A percentile compares a stretch with the other conserved stretches of the same genome.
These are phyloP conservation scores for Phalanger gymnotis DNA, from an alignment of 2,797 vertebrate genomes.

Conservation along the genomic window DNA sequence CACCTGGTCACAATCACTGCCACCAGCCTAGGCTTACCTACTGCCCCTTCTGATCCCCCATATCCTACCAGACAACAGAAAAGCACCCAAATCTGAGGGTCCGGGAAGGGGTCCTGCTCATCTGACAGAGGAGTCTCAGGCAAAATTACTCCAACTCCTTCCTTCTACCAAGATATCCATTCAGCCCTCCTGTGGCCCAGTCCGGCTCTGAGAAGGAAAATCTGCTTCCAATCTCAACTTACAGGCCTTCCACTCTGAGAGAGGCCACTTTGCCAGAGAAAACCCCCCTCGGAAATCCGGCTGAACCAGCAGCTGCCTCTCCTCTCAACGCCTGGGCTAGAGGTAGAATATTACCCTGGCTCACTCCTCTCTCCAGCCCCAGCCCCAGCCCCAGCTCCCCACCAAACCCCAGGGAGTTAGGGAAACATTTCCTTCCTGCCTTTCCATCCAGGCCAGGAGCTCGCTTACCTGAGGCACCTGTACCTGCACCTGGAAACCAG, in stretches of 20 bases:
- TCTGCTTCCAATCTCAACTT: constrained; percentile 10
- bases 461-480: constrained; percentile 67
- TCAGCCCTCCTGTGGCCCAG: background rate
- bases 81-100: background rate
- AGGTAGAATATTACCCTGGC: background rate
- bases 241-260: background rate
- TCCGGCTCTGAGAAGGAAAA: background rate
- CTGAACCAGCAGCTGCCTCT: background rate
- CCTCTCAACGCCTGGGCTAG: background rate
- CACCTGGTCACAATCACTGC: background rate
- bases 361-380: background rate
- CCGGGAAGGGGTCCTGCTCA: background rate
- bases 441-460: background rate
- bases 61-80: background rate
- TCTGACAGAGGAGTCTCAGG: too few species aligned
- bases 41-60: background rate
- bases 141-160: background rate
- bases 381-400: background rate
- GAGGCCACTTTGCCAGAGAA: background rate
- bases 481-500: constrained; percentile 49
- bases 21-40: background rate
- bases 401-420: background rate
- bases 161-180: background rate
- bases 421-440: background rate
- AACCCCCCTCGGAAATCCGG: background rate